Base-by-base conservation (phyloP, 1,140 invertebrate species). In the Dolichoris vasculosae region DNA sequence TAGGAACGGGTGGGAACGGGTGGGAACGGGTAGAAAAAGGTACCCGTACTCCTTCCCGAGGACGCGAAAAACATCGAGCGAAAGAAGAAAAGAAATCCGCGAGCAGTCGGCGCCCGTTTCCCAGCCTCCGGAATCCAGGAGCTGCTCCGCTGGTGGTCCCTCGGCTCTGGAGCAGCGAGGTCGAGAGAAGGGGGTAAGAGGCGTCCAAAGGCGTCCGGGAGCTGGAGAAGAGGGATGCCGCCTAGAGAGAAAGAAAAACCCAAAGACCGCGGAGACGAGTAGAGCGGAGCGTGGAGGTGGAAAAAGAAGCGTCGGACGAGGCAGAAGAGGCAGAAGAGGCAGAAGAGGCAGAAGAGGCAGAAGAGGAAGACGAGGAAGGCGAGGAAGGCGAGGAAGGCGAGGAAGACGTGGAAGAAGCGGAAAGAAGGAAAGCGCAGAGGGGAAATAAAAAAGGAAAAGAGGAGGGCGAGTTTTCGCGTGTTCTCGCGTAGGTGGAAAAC, bases 401-500 rank as follows among this genome's bases (percentile, higher is more conserved):
- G 46, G 30, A 82, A 82, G 84, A 88, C 76, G 82, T 75, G 83
- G 83, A 86, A 67, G 86, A 86, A 87, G 88, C 84, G 86, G 86
- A 85, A 88, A 88, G 69, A 20, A 73, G 69, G 69, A 0, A 26
- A 38, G 6, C 23, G n/a, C 0, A 9, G 69, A 43, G 76, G 51
- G 15, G 46, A 13, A 4, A 40, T 4, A 0, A 48, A 40, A 20
- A 40, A 46, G 75, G n/a, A 51, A 55, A 78, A 40, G 86, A 86
- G 78, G 88, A 89, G 87, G 88, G 87, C 75, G 87, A 88, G 76
- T n/a, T 43, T 43, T 26, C 69, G 8, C 84, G 63, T 8, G 46
- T 88, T 80, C 82, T 75, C 73, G 84, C 83, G 86, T 87, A 88
- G 82, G 88, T 89, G 83, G 83, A 87, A 71, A 79, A 86, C 67